Evolutionary conservation across 2,797 vertebrate genomes (phyloP).

Genomic region (Orestias chungarensis): DNA sequence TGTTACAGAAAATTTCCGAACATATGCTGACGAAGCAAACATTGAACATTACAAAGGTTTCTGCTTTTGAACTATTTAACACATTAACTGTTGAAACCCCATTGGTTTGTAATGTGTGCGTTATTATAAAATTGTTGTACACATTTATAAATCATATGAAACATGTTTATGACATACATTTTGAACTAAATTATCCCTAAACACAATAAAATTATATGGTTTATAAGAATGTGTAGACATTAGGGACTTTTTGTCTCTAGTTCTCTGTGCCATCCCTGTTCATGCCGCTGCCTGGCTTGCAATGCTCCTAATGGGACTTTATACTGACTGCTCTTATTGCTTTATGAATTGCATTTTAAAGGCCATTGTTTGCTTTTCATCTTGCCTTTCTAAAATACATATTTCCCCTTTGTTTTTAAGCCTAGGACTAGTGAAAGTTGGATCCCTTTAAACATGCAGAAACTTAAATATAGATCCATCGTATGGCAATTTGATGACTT

Average conservation of each 20-base stretch:
- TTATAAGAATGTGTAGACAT: not conserved
- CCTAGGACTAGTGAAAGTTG: conserved; percentile 13
- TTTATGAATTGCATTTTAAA: conserved; percentile 25
- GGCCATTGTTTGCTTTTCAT: conserved; percentile 15
- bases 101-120: not conserved
- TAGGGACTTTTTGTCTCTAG: not conserved
- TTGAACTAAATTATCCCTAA: not conserved
- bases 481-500: not conserved
- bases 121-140: too few species aligned
- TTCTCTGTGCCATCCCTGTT: conserved; percentile 14
- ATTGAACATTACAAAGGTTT: not conserved
- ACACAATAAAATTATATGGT: not conserved
- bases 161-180: not conserved
- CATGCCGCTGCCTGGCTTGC: conserved; percentile 34
- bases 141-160: not conserved
- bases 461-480: not conserved
- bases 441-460: not conserved
- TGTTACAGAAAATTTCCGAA: not conserved
- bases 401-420: conserved; percentile 5
- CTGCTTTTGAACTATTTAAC: not conserved
- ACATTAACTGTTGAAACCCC: not conserved
- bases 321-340: conserved; percentile 21
- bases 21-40: not conserved
- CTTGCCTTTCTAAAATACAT: conserved; percentile 21
- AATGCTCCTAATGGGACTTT: conserved; percentile 31